Percentiles rank a stretch among this genome's conserved stretches.
Evolutionary conservation across 1,140 invertebrate species (phyloP).

Genomic region (Bactericera cockerelli): DNA sequence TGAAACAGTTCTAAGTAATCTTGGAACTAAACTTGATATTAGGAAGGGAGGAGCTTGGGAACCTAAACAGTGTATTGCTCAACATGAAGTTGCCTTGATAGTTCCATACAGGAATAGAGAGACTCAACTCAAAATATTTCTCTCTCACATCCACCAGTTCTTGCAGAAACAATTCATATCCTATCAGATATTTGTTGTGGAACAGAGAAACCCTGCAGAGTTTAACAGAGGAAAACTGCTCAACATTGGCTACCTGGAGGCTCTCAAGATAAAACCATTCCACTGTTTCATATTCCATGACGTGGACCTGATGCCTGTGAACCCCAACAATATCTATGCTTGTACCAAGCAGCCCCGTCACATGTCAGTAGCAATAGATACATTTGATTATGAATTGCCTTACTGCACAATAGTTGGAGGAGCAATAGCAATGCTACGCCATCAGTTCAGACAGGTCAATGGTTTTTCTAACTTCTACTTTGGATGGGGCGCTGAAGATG

Average conservation of each 20-base stretch:
- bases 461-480: slow-evolving; percentile 84
- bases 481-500: slow-evolving; percentile 81
- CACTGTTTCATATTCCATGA: slow-evolving; percentile 91
- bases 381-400: slow-evolving; percentile 65
- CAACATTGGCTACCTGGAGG: slow-evolving; percentile 76
- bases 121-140: slow-evolving; percentile 59
- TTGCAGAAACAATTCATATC: slow-evolving; percentile 71
- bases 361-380: slow-evolving; percentile 83
- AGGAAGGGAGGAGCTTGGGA: slow-evolving; percentile 48
- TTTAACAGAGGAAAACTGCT: slow-evolving; percentile 91
- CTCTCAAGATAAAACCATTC: slow-evolving; percentile 45
- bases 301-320: slow-evolving; percentile 82
- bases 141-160: slow-evolving; percentile 80
- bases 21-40: slow-evolving; percentile 15
- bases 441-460: slow-evolving; percentile 63
- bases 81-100: slow-evolving; percentile 68
- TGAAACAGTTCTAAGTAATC: slow-evolving; percentile 9
- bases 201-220: slow-evolving; percentile 58
- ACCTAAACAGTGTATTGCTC: slow-evolving; percentile 53
- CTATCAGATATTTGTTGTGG: slow-evolving; percentile 78
- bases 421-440: slow-evolving; percentile 49
- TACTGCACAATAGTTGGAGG: slow-evolving; percentile 59
- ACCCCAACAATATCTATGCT: slow-evolving; percentile 76
- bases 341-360: slow-evolving; percentile 76
- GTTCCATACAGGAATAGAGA: slow-evolving; percentile 75